Evolutionary conservation across 2,797 vertebrate species (phyloP).

Genomic region (Acrossocheilus wenchowensis): DNA sequence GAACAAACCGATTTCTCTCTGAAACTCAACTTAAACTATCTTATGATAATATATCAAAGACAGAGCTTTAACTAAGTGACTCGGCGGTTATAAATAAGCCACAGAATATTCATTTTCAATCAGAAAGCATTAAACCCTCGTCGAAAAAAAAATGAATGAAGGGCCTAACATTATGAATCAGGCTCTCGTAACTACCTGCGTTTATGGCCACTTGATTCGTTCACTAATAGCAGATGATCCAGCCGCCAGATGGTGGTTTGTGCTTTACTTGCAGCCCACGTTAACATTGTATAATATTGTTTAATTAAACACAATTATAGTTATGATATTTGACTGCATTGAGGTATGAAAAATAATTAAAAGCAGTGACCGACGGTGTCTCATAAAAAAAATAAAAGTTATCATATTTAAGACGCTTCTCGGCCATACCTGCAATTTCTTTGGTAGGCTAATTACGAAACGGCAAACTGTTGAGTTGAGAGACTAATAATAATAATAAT

Average conservation of each 20-base stretch:
- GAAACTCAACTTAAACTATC: not conserved
- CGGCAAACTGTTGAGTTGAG: not conserved
- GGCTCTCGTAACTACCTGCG: not conserved
- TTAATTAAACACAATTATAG: constrained; percentile 1
- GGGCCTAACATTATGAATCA: constrained; percentile 19
- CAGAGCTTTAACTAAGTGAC: not conserved
- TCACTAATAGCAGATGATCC: constrained; percentile 9
- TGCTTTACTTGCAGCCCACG: not conserved
- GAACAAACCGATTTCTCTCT: not conserved
- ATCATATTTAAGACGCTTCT: not conserved
- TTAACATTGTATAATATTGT: not conserved
- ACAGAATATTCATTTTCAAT: not conserved
- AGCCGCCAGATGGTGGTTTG: constrained; percentile 21
- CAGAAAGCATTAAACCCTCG: not conserved
- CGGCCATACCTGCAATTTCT: not conserved
- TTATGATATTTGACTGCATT: not conserved
- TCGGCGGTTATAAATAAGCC: not conserved
- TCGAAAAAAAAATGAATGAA: constrained; percentile 6
- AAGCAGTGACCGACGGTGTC: not conserved
- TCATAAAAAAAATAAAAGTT: not conserved
- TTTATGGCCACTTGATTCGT: constrained; percentile 26
- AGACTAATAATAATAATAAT: not conserved
- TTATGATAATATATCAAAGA: not conserved
- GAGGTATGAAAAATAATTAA: not conserved
- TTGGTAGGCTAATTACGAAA: not conserved